A percentile compares a stretch with the other conserved stretches of the same genome.
phyloP scores from a whole-genome alignment of 2,888 invertebrate genomes.

The Netelia fuscicornis region DNA sequence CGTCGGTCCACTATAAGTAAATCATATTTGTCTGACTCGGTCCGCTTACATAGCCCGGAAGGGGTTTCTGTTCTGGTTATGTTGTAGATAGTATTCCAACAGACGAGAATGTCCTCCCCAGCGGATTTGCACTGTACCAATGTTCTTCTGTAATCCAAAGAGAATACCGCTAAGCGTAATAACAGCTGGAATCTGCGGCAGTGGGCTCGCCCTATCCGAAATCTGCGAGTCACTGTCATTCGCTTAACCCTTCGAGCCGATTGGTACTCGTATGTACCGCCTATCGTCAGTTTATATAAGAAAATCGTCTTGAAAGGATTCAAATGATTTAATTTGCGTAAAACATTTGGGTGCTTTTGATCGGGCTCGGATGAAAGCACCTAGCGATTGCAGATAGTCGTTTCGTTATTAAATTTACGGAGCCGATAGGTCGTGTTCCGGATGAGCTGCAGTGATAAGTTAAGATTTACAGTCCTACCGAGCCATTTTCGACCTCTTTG shows the following conservation, averaged over 20 bases:
- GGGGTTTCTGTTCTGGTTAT: conserved; percentile 12
- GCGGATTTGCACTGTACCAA: conserved; percentile 40
- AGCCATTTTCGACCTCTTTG: conserved; percentile 10
- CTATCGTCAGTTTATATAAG: too few relatives aligned
- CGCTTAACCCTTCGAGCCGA: neutral
- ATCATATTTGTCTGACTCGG: conserved; percentile 42
- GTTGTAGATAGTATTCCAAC: conserved; percentile 22
- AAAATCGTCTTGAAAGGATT: too few relatives aligned
- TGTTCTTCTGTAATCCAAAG: conserved; percentile 10
- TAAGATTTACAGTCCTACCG: conserved; percentile 22
- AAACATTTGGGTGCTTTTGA: conserved; percentile 20
- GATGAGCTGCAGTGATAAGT: conserved; percentile 26
- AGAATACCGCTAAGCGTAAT: conserved; percentile 3
- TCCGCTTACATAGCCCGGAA: conserved; percentile 1
- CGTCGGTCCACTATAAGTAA: conserved; percentile 8
- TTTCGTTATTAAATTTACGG: neutral
- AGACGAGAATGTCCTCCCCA: neutral
- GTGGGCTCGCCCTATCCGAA: neutral
- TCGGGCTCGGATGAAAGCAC: neutral
- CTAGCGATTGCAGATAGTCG: neutral
- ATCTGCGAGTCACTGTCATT: neutral
- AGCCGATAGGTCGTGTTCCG: conserved; percentile 10
- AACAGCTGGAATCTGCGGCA: neutral
- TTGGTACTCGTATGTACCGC: too few relatives aligned
- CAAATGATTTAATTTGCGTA: conserved; percentile 38